Conservation (phyloP, 2,888 invertebrate genomes). For the Trichopria drosophilae region DNA sequence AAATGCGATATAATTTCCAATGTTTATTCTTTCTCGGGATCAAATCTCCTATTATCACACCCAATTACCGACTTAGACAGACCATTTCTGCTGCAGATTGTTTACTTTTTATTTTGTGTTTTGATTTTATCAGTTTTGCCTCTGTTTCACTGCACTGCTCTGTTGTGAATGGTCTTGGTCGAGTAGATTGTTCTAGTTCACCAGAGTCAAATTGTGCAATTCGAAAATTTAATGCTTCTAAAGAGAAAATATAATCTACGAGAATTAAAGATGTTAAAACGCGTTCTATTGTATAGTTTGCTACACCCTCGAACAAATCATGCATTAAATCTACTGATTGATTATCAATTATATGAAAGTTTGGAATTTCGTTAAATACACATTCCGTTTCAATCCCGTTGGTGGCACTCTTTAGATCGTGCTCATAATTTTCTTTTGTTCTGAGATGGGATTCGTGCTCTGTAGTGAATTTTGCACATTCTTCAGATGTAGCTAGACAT, state of each 20-base stretch:
- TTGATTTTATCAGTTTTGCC: no score
- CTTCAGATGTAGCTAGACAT: no score
- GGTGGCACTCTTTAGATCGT: not conserved
- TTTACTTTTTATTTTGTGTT: not conserved
- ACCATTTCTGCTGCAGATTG: conserved; percentile 1
- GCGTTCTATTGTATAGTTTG: not conserved
- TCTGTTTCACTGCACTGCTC: not conserved
- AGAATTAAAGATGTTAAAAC: not conserved
- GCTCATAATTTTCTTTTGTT: not conserved
- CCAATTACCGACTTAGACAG: not conserved
- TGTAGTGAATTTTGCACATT: no score
- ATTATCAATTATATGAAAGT: not conserved
- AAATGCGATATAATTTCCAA: not conserved
- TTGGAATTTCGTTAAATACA: not conserved
- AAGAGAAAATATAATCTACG: not conserved
- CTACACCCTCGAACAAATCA: not conserved
- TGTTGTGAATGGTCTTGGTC: no score
- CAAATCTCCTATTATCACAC: conserved; percentile 1
- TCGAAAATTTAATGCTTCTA: not conserved
- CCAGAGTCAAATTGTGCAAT: not conserved
- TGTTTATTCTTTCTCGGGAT: not conserved
- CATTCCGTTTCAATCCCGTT: not conserved
- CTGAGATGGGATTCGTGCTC: not conserved
- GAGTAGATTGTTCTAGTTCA: not conserved
- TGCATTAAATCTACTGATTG: not conserved